Percentiles rank a stretch among this genome's conserved stretches.
Conservation (phyloP, 2,888 invertebrate species). For the Scaptodrosophila latifasciaeformis region DNA sequence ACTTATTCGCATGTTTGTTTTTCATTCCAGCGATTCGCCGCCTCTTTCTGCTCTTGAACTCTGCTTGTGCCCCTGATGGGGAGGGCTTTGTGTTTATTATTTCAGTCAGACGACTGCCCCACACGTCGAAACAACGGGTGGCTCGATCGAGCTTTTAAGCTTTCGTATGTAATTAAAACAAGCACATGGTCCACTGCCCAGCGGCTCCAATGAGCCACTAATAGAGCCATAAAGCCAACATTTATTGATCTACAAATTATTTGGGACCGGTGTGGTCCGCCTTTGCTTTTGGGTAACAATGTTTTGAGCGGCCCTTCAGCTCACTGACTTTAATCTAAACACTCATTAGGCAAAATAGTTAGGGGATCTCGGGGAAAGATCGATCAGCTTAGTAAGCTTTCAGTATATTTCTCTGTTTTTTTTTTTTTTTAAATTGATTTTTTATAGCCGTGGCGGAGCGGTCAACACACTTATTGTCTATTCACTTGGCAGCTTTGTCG, state of each 20-base stretch:
- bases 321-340: slow-evolving; percentile 50
- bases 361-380: too few species aligned
- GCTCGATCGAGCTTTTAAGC: neutral
- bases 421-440: slow-evolving; percentile 46
- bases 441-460: slow-evolving; percentile 37
- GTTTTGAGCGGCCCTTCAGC: slow-evolving; percentile 21
- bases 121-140: slow-evolving; percentile 31
- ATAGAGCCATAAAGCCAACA: slow-evolving; percentile 72
- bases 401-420: too few species aligned
- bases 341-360: slow-evolving; percentile 61
- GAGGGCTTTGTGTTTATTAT: slow-evolving; percentile 10
- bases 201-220: slow-evolving; percentile 58
- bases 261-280: slow-evolving; percentile 38
- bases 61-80: slow-evolving; percentile 27
- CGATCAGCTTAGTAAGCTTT: too few species aligned
- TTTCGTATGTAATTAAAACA: slow-evolving; percentile 40
- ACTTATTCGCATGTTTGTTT: slow-evolving; percentile 69
- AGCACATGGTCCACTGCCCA: slow-evolving; percentile 25
- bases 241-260: slow-evolving; percentile 73
- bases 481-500: too few species aligned
- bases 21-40: slow-evolving; percentile 10
- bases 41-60: slow-evolving; percentile 12
- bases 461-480: too few species aligned
- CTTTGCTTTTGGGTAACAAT: slow-evolving; percentile 6
- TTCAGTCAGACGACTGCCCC: slow-evolving; percentile 21